Base-by-base conservation (phyloP, 2,888 invertebrate genomes). In the Automeris io region DNA sequence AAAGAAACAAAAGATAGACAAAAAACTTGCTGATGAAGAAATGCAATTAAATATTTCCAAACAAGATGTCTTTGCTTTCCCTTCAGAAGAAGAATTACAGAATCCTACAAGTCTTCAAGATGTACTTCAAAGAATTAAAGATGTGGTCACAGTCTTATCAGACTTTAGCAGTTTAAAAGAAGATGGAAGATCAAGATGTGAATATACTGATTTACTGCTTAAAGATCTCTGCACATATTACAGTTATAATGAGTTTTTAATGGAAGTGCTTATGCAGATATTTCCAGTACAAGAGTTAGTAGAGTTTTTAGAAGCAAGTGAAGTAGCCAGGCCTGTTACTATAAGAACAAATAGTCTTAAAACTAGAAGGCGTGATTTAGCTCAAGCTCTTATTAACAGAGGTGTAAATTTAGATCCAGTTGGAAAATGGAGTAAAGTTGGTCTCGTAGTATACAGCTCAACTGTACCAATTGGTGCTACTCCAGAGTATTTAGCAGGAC, bases 371-470 rank as follows among this genome's bases (percentile, higher is more conserved):
- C 89, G 97, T 41, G 98, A 98, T 78, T 88, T 99, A 41, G 98
- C 98, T 3, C 96, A 96, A 62, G 93, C 97, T 8, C 87, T 99
- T 26, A 99, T 99, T 39, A 95, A 95, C 64, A 90, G 99, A 61
- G 99, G 99, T 13, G 97, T 99, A 0, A 99, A 99, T 88, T 89
- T 99, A 47, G 99, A 99, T 83, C 98, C 99, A 0, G 90, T 99
- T 40, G 99, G 98, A 3, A 96, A 98, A 74, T 99, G 99, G 99
- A 96, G 97, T 33, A 99, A 98, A 87, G 96, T 98, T 12, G 99
- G 99, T 7, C 88, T 99, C 21, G 97, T 99, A 1, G 90, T 99
- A 5, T 99, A 97, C 73, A 97, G 95, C 51, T 94, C 98, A 0
- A 95, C 97, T 63, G 98, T 99, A 0, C 98, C 99, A 0, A 88